Evolutionary conservation across 92 coral and sea anemone species (phyloP).

Genomic region (Palythoa heliodiscus): DNA sequence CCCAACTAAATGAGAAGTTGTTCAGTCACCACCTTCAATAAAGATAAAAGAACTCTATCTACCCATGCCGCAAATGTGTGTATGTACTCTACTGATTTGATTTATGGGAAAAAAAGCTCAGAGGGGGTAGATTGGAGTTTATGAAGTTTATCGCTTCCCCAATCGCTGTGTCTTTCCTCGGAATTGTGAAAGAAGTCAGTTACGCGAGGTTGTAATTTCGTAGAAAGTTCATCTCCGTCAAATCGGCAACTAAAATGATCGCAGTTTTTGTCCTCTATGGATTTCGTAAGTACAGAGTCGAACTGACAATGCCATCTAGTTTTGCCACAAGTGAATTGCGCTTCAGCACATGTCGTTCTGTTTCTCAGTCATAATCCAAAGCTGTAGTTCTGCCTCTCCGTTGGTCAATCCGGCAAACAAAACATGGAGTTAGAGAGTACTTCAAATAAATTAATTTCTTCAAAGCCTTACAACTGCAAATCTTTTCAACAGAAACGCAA

Average conservation of each 20-base stretch:
- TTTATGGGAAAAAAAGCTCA: conserved; percentile 24
- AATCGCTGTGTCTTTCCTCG: neutral
- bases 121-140: conserved; percentile 25
- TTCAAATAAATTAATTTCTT: conserved; percentile 1
- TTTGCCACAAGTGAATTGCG: neutral
- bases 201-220: neutral
- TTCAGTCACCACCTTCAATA: neutral
- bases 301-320: neutral
- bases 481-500: neutral
- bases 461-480: conserved; percentile 2
- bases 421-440: neutral
- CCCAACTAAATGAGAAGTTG: neutral
- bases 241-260: neutral
- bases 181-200: neutral
- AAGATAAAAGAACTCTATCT: neutral
- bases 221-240: neutral
- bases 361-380: conserved; percentile 17
- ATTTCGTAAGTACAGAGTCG: neutral
- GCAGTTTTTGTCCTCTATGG: neutral
- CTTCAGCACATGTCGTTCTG: neutral
- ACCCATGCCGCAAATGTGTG: neutral
- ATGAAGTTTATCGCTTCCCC: neutral
- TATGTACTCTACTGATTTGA: conserved; percentile 17
- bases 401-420: conserved; percentile 13
- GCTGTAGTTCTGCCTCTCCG: conserved; percentile 2